Evolutionary conservation across 2,797 vertebrate species (phyloP), one percentile per base, ranked within the genome.

Genomic region (Myoxocephalus aenaeus): DNA sequence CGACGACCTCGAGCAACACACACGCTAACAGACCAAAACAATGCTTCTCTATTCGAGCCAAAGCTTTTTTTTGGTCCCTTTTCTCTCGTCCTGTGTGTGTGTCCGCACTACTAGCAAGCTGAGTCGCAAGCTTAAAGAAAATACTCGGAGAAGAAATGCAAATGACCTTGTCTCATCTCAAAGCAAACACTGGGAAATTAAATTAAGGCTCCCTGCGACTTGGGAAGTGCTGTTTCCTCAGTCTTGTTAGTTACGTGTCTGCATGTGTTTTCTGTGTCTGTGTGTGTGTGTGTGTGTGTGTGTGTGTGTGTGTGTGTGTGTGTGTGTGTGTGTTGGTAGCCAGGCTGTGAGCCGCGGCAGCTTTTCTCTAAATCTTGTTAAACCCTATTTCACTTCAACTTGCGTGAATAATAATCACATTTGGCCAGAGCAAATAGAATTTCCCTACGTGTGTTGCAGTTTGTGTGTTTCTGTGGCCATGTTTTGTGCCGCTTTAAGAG

Each of bases 181-280:
- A 86, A 79, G 82, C 92, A 93, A 94, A 94, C 91, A 92, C 84
- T 79, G 65, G 70, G 88, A 93, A 93, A 93, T 94, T 91, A 90
- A 94, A 93, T 94, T 82, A 94, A 85, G 87, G 83, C 84, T 89
- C 79, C 70, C 61, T 48, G 84, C 65, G 65, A 90, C 73, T 84
- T 64, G 70, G 78, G 62, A 86, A 91, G 76, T 75, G 72, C 78
- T 40, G 66, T 79, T 86, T 82, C 79, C 50, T 79, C 50, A 20
- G 69, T 67, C 70, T 62, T 67, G 65, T 57, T 80, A 68, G 42
- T 76, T 79, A 58, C 64, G 62, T 53, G 78, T 51, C 54, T 75
- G 59, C 5, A 10, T 77, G 65, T 56, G 13, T 75, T 53, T 36
- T 67, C 18, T 12, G 17, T 44, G 44, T 67, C 44, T 66, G 72